These are phyloP conservation scores for Podarcis raffonei DNA, from an alignment of 2,113 vertebrate species.

Conservation along the genomic window DNA sequence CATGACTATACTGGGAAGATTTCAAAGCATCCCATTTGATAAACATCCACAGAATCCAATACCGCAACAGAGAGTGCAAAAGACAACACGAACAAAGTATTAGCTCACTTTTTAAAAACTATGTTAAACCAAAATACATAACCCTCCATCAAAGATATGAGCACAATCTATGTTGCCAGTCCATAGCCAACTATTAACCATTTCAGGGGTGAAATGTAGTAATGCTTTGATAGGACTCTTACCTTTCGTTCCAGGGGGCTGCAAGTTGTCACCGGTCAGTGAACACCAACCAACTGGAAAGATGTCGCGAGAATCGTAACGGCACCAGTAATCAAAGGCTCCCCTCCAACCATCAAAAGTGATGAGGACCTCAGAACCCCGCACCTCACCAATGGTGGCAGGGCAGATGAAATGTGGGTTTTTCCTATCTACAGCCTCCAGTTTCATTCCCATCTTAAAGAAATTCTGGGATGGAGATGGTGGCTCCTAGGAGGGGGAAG, in stretches of 20 bases:
- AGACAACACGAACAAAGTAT: neutral
- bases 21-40: neutral
- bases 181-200: neutral
- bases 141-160: neutral
- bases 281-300: slow-evolving; percentile 98
- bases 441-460: slow-evolving; percentile 97
- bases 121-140: neutral
- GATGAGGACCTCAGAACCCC: slow-evolving; percentile 97
- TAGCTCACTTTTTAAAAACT: neutral
- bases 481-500: slow-evolving; percentile 85
- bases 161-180: neutral
- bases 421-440: slow-evolving; percentile 98
- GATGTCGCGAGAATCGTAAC: slow-evolving; percentile 97
- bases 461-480: slow-evolving; percentile 94
- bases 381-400: slow-evolving; percentile 95
- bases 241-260: slow-evolving; percentile 98
- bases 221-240: slow-evolving; percentile 34
- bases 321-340: slow-evolving; percentile 99
- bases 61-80: neutral
- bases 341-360: slow-evolving; percentile 99
- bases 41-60: neutral
- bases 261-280: slow-evolving; percentile 98
- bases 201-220: slow-evolving; percentile 28
- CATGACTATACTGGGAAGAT: neutral
- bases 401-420: slow-evolving; percentile 99